phyloP scores from a whole-genome alignment of 2,113 vertebrate species.

The Cairina moschata region DNA sequence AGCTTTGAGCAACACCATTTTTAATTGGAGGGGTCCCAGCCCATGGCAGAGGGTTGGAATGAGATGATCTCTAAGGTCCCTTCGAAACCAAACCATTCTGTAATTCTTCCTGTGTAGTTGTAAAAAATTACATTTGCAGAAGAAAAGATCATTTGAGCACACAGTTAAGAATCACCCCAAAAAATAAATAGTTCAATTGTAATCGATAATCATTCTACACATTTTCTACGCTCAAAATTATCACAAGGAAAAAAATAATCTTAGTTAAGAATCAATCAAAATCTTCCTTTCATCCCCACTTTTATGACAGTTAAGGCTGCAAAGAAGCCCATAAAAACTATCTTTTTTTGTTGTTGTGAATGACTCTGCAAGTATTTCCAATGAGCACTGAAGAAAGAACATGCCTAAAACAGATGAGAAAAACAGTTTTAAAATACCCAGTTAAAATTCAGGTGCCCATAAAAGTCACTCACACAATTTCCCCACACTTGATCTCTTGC shows the following conservation, averaged over 20 bases:
- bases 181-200: background rate
- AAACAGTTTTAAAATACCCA: background rate
- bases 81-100: background rate
- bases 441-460: background rate
- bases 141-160: background rate
- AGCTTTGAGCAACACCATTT: too few relatives aligned
- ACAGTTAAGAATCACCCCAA: background rate
- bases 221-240: background rate
- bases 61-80: background rate
- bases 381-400: background rate
- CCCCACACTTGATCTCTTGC: background rate
- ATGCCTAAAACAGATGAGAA: background rate
- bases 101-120: background rate
- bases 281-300: background rate
- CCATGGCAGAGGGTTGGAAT: too few relatives aligned
- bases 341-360: background rate
- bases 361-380: background rate
- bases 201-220: background rate
- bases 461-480: background rate
- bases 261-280: background rate
- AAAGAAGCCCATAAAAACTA: background rate
- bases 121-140: background rate
- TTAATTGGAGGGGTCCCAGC: too few relatives aligned
- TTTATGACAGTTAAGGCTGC: background rate
- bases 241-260: background rate